These are phyloP conservation scores for Heloderma charlesbogerti DNA, from an alignment of 2,113 vertebrate genomes.

Conservation along the genomic window DNA sequence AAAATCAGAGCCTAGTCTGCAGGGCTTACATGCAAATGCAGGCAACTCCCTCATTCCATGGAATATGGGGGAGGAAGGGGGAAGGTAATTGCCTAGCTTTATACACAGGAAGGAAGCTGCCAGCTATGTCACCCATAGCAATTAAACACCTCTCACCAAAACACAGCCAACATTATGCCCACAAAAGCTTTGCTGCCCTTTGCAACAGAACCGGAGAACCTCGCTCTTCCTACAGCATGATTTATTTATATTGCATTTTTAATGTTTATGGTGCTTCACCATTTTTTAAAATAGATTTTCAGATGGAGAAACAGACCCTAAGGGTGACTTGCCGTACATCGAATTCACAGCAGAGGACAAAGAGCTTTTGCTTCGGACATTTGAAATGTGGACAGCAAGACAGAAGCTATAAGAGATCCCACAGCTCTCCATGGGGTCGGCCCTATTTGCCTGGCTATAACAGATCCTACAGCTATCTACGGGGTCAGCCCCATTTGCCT, in stretches of 20 bases:
- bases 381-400: neutral
- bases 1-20: neutral
- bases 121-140: neutral
- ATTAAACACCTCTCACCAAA: neutral
- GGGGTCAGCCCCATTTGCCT: neutral
- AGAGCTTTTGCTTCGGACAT: neutral
- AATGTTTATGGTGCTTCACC: neutral
- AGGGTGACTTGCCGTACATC: neutral
- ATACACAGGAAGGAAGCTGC: neutral
- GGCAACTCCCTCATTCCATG: neutral
- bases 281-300: neutral
- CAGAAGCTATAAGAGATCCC: neutral
- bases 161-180: neutral
- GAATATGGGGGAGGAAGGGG: neutral
- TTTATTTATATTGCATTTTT: neutral
- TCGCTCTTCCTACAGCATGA: neutral
- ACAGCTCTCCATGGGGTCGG: no score
- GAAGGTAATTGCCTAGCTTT: neutral
- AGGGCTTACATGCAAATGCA: neutral
- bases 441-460: no score
- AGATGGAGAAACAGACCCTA: neutral
- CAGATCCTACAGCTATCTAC: neutral
- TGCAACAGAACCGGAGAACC: neutral
- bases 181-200: neutral
- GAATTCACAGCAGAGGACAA: neutral